Conservation (phyloP, 2,888 invertebrate species). For the Drosophila sordidula region DNA sequence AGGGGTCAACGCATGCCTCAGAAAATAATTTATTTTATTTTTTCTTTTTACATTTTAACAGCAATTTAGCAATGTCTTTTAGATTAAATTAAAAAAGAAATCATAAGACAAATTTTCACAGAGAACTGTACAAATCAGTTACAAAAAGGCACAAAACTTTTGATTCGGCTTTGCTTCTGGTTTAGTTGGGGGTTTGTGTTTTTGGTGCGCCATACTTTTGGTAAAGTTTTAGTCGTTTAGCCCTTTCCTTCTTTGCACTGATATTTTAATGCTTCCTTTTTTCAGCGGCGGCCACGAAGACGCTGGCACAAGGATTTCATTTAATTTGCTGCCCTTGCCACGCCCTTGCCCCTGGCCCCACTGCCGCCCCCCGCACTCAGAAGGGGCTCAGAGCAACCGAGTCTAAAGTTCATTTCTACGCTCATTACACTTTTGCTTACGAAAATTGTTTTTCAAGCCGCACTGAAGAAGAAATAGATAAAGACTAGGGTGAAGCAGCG, state of each 20-base stretch:
- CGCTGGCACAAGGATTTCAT: conserved; percentile 73
- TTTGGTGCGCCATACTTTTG: conserved; percentile 62
- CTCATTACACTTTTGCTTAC: conserved; percentile 80
- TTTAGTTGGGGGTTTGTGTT: conserved; percentile 23
- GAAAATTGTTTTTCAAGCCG: conserved; percentile 80
- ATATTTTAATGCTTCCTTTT: conserved; percentile 78
- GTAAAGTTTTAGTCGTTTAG: conserved; percentile 74
- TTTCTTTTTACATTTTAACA: conserved; percentile 62
- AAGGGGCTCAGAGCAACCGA: conserved; percentile 35
- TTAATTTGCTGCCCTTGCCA: conserved; percentile 62
- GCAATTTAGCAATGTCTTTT: conserved; percentile 79
- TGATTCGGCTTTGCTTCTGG: conserved; percentile 49
- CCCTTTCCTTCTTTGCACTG: conserved; percentile 73
- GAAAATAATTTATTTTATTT: conserved; percentile 17
- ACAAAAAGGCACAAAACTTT: conserved; percentile 71
- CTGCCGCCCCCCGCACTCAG: conserved; percentile 11
- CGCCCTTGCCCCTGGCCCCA: conserved; percentile 2
- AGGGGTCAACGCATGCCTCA: conserved; percentile 4
- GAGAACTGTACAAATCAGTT: conserved; percentile 76
- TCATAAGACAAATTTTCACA: conserved; percentile 61
- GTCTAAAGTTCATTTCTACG: conserved; percentile 80
- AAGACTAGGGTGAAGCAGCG: conserved; percentile 46
- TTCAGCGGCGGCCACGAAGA: conserved; percentile 42
- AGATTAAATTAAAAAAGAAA: conserved; percentile 79
- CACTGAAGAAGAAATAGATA: conserved; percentile 75